Evolutionary conservation across 2,797 vertebrate genomes (phyloP).

Genomic region (Caiman crocodilus): DNA sequence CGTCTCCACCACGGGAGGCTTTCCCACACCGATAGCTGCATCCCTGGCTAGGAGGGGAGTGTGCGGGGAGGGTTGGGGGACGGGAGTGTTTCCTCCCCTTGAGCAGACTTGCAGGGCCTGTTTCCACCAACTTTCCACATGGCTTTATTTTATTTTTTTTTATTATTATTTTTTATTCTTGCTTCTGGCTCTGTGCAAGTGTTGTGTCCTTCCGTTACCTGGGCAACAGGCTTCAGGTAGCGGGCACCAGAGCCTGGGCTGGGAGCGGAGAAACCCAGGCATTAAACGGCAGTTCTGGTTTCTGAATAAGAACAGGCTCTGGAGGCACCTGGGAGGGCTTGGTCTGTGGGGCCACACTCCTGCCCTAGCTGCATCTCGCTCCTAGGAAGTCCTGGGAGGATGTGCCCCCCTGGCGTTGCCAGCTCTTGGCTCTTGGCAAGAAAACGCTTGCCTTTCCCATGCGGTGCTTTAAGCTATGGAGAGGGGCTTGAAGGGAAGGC

Average conservation of each 20-base stretch:
- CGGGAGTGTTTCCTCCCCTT: neutral
- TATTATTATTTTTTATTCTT: neutral
- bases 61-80: neutral
- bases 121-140: neutral
- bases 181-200: neutral
- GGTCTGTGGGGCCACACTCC: neutral
- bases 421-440: neutral
- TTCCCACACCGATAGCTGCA: neutral
- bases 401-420: neutral
- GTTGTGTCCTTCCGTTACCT: slow-evolving; percentile 8
- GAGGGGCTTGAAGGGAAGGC: neutral
- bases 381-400: neutral
- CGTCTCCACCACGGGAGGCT: neutral
- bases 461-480: neutral
- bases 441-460: neutral
- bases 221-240: neutral
- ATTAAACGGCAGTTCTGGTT: neutral
- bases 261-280: neutral
- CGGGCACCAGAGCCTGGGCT: neutral
- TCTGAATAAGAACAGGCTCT: neutral
- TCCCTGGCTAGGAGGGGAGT: neutral
- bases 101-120: neutral
- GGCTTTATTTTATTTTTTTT: neutral
- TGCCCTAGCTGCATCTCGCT: neutral
- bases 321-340: neutral